Percentiles rank a stretch among this genome's conserved stretches.
Evolutionary conservation across 2,888 invertebrate genomes (phyloP).

Genomic region (Cybosia mesomella): DNA sequence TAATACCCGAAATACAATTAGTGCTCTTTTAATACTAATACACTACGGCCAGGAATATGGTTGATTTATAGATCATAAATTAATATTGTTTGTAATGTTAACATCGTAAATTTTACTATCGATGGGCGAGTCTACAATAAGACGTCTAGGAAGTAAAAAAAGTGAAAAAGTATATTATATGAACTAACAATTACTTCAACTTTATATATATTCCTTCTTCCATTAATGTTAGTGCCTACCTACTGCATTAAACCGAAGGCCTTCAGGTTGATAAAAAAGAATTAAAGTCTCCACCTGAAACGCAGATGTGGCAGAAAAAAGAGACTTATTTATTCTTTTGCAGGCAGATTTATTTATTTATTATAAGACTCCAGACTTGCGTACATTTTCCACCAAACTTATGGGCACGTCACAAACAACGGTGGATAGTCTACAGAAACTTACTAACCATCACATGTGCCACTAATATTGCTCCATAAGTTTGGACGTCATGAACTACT

Average conservation of each 20-base stretch:
- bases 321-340: not conserved
- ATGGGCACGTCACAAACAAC: not conserved
- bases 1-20: constrained; percentile 29
- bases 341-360: not conserved
- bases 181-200: not conserved
- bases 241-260: too few relatives aligned
- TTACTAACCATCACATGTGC: not conserved
- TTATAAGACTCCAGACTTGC: not conserved
- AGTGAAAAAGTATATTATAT: not conserved
- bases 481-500: not conserved
- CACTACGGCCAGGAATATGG: constrained; percentile 24
- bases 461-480: not conserved
- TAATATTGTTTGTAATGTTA: constrained; percentile 51
- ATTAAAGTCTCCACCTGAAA: too few relatives aligned
- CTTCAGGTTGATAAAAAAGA: too few relatives aligned
- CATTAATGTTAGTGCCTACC: not conserved
- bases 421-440: not conserved
- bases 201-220: not conserved
- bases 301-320: not conserved
- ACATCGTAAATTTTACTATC: constrained; percentile 56
- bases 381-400: not conserved
- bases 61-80: constrained; percentile 58
- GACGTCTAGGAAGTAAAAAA: constrained; percentile 23
- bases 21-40: constrained; percentile 20
- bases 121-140: constrained; percentile 45